Conservation (phyloP, 2,113 vertebrate species). For the Chloroceryle aenea region DNA sequence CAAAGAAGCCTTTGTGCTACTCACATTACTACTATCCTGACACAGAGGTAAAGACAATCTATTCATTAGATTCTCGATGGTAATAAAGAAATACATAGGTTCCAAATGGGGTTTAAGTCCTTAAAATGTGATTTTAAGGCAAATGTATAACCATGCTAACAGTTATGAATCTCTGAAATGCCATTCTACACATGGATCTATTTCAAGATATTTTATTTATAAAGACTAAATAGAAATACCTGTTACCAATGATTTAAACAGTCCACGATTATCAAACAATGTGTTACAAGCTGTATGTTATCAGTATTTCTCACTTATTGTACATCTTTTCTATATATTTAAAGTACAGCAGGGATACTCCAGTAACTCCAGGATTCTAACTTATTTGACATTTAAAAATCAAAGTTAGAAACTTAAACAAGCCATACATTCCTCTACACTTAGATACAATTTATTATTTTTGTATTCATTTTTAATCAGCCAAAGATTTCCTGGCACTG, state of each 20-base stretch:
- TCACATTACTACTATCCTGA: accelerated
- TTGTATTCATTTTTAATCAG: neutral
- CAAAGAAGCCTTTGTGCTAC: neutral
- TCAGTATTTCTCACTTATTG: neutral
- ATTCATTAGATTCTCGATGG: accelerated
- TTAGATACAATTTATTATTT: neutral
- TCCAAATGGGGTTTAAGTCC: neutral
- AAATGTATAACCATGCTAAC: neutral
- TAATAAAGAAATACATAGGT: neutral
- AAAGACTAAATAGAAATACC: neutral
- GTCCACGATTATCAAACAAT: neutral
- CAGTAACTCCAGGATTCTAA: neutral
- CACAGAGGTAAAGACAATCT: neutral
- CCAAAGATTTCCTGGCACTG: neutral
- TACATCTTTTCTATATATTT: neutral
- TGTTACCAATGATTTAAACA: neutral
- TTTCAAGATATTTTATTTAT: neutral
- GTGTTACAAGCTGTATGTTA: neutral
- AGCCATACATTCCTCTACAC: neutral
- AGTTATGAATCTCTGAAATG: neutral
- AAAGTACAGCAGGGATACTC: neutral
- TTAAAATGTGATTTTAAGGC: neutral
- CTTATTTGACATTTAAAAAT: neutral
- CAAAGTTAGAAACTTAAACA: neutral
- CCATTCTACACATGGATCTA: neutral